phyloP scores from a whole-genome alignment of 2,113 vertebrate genomes.

The Podarcis raffonei region DNA sequence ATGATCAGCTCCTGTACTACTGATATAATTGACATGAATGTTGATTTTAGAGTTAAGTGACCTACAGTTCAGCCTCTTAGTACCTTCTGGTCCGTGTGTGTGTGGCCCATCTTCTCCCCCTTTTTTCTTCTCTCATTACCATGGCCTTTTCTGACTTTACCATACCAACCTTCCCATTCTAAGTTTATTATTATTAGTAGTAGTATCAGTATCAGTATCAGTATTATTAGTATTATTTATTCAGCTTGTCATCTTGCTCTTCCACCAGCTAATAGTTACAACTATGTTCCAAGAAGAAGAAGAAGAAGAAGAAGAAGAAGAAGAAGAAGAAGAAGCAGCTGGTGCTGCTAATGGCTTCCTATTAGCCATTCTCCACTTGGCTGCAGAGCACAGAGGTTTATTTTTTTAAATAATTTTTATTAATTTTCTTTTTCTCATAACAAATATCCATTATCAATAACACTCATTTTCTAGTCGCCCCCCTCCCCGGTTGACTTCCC shows the following conservation, averaged over 20 bases:
- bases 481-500: too few relatives aligned
- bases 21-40: slow-evolving; percentile 10
- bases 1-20: slow-evolving; percentile 36
- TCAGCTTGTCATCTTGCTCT: slow-evolving; percentile 34
- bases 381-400: neutral
- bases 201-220: too few relatives aligned
- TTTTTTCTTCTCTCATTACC: neutral
- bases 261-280: slow-evolving; percentile 25
- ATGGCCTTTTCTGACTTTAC: slow-evolving; percentile 6
- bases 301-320: neutral
- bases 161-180: neutral
- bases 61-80: slow-evolving; percentile 38
- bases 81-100: neutral
- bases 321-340: neutral
- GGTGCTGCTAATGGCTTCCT: neutral
- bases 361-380: neutral
- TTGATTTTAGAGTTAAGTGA: slow-evolving; percentile 51
- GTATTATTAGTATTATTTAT: neutral
- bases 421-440: too few relatives aligned
- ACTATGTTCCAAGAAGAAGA: neutral
- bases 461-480: too few relatives aligned
- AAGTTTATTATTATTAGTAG: too few relatives aligned
- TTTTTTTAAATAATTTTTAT: too few relatives aligned
- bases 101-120: neutral
- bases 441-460: too few relatives aligned